Evolutionary conservation across 2,797 vertebrate species (phyloP).

Genomic region (Manis pentadactyla): DNA sequence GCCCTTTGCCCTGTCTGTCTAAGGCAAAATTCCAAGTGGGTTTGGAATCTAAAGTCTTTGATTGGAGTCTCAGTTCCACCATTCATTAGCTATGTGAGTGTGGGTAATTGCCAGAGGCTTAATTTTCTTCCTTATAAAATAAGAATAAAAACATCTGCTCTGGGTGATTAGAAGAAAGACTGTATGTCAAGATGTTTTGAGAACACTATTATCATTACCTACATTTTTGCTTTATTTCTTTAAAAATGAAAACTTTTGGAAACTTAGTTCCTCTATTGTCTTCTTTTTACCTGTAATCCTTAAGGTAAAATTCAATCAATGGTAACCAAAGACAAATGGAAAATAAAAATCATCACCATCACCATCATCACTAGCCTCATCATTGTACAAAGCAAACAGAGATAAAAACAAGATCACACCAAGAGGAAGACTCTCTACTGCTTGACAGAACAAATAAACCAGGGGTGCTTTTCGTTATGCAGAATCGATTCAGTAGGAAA

Average conservation of each 20-base stretch:
- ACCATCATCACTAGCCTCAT: not conserved
- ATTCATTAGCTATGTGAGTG: not conserved
- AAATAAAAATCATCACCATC: not conserved
- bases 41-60: not conserved
- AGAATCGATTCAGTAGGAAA: not conserved
- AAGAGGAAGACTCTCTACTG: not conserved
- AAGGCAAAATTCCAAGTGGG: not conserved
- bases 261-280: not conserved
- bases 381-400: not conserved
- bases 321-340: not conserved
- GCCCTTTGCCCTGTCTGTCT: not conserved
- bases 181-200: not conserved
- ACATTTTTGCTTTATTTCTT: constrained; percentile 4
- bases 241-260: not conserved
- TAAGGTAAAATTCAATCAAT: constrained; percentile 4
- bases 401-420: not conserved
- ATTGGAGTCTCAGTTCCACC: not conserved
- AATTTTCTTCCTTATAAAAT: not conserved
- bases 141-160: not conserved
- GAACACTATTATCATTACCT: not conserved
- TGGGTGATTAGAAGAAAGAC: not conserved
- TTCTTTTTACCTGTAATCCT: not conserved
- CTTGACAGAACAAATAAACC: not conserved
- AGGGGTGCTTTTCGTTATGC: not conserved
- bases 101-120: not conserved